These are phyloP conservation scores for Orchesella cincta DNA, from an alignment of 1,140 invertebrate species.

Conservation along the genomic window DNA sequence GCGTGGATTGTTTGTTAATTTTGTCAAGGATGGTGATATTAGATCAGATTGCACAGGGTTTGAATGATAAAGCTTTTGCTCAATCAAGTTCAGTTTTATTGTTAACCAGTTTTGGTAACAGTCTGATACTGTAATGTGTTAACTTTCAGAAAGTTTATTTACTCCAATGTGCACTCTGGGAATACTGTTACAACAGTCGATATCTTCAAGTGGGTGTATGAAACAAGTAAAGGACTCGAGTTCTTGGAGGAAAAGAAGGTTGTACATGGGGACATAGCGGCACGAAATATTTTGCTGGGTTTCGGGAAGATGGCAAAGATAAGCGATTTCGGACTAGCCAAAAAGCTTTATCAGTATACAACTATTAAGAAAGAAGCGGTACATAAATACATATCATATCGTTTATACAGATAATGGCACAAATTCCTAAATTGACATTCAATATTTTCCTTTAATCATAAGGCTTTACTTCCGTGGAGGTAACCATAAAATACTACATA, in stretches of 20 bases:
- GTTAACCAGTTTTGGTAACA: background rate
- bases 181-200: slow-evolving; percentile 12
- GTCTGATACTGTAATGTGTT: too few species aligned
- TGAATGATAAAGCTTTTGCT: background rate
- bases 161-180: background rate
- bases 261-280: slow-evolving; percentile 61
- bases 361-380: slow-evolving; percentile 35
- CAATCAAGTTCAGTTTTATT: background rate
- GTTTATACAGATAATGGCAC: background rate
- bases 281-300: slow-evolving; percentile 61
- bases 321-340: slow-evolving; percentile 62
- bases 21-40: slow-evolving; percentile 29
- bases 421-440: background rate
- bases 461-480: background rate
- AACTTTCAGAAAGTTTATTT: background rate
- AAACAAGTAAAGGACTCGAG: background rate
- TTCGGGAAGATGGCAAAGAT: slow-evolving; percentile 59
- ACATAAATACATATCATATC: too few species aligned
- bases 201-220: background rate
- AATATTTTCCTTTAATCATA: too few species aligned
- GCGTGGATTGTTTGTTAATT: slow-evolving; percentile 36
- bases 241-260: slow-evolving; percentile 28
- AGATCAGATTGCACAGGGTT: background rate
- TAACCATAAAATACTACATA: background rate
- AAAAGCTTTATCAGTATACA: slow-evolving; percentile 50